phyloP scores from a whole-genome alignment of 1,140 invertebrate species.

The Stegodyphus dumicola region DNA sequence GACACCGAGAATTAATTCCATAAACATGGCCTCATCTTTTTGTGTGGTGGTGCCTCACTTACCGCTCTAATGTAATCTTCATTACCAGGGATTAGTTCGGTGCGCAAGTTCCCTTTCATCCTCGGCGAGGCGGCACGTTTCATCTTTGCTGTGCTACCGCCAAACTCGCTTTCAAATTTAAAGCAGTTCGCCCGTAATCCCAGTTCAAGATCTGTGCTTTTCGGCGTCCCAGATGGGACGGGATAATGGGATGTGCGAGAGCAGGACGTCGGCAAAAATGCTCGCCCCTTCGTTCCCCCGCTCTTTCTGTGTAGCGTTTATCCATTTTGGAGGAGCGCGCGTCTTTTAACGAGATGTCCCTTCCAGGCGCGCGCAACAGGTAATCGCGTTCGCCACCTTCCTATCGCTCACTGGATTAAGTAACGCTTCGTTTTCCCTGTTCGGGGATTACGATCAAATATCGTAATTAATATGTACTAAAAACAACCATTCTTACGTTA shows the following conservation, averaged over 20 bases:
- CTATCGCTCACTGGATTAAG: slow-evolving; percentile 43
- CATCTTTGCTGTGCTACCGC: slow-evolving; percentile 20
- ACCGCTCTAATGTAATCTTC: slow-evolving; percentile 62
- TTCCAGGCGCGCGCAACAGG: slow-evolving; percentile 46
- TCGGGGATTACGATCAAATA: slow-evolving; percentile 50
- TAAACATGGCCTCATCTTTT: slow-evolving; percentile 59
- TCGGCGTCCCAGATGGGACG: slow-evolving; percentile 52
- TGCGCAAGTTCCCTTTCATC: slow-evolving; percentile 41
- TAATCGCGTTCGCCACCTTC: slow-evolving; percentile 57
- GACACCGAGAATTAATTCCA: slow-evolving; percentile 59
- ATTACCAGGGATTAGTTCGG: slow-evolving; percentile 58
- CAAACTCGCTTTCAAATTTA: slow-evolving; percentile 55
- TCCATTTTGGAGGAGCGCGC: slow-evolving; percentile 36
- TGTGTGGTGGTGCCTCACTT: slow-evolving; percentile 46
- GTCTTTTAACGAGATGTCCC: slow-evolving; percentile 49
- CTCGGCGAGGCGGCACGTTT: slow-evolving; percentile 44
- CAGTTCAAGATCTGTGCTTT: slow-evolving; percentile 41
- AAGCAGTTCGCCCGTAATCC: slow-evolving; percentile 55
- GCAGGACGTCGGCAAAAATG: slow-evolving; percentile 48
- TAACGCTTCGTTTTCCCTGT: not conserved
- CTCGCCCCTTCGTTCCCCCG: not conserved
- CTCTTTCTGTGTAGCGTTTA: slow-evolving; percentile 15
- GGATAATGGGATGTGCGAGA: slow-evolving; percentile 54
- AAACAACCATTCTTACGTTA: slow-evolving; percentile 15
- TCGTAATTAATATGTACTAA: slow-evolving; percentile 59